Evolutionary conservation across 2,888 invertebrate species (phyloP).

Genomic region (Sphaerophoria taeniata): DNA sequence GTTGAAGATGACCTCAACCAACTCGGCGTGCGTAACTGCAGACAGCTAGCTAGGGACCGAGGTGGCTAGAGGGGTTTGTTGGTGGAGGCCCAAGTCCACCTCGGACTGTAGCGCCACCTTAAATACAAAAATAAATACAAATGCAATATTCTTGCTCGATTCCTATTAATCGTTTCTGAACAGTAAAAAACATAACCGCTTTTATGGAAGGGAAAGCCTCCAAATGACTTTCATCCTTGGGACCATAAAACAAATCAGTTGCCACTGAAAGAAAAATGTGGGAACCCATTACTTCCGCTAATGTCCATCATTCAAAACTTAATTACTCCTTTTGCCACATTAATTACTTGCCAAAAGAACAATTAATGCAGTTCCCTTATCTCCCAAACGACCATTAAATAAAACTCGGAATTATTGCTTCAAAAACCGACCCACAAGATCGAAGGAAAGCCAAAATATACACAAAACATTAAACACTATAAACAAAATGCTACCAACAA

Average conservation of each 20-base stretch:
- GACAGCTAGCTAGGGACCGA: too few relatives aligned
- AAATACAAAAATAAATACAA: too few relatives aligned
- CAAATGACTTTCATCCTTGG: background rate
- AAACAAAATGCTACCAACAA: slow-evolving; percentile 23
- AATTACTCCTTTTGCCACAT: slow-evolving; percentile 63
- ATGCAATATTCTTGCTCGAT: too few relatives aligned
- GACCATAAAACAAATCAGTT: slow-evolving; percentile 57
- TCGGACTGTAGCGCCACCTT: too few relatives aligned
- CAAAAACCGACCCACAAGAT: background rate
- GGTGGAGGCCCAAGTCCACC: too few relatives aligned
- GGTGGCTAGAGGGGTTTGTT: too few relatives aligned
- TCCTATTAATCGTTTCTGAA: too few relatives aligned
- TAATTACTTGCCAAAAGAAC: slow-evolving; percentile 52
- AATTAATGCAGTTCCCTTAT: background rate
- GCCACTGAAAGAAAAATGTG: slow-evolving; percentile 22
- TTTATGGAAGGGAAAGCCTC: too few relatives aligned
- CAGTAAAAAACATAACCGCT: too few relatives aligned
- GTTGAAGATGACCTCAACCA: too few relatives aligned
- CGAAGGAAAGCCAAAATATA: slow-evolving; percentile 16
- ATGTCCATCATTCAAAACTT: slow-evolving; percentile 50
- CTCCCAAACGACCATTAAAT: background rate
- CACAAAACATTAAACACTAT: slow-evolving; percentile 61
- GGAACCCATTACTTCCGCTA: slow-evolving; percentile 50
- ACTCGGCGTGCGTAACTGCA: too few relatives aligned
- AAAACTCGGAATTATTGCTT: background rate